A percentile compares a stretch with the other conserved stretches of the same genome.
These are phyloP conservation scores for Sprattus sprattus DNA, from an alignment of 2,113 vertebrate species.

Conservation along the genomic window DNA sequence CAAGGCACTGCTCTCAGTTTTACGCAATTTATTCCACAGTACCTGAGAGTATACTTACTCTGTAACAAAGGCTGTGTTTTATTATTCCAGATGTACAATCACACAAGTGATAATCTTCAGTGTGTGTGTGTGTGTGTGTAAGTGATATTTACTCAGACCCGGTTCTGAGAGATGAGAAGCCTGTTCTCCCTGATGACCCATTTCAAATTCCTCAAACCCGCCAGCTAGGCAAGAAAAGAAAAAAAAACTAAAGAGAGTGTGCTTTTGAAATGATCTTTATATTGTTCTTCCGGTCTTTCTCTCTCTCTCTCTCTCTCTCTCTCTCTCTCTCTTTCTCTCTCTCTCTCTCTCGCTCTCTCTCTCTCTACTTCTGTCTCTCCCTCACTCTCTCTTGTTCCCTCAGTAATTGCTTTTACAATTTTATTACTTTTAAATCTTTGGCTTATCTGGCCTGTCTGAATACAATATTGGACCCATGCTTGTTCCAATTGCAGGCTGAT, in stretches of 20 bases:
- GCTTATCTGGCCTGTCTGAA: slow-evolving; percentile 11
- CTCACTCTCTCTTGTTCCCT: not conserved
- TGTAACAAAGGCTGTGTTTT: not conserved
- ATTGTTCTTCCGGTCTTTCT: not conserved
- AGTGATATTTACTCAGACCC: not conserved
- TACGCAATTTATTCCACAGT: not conserved
- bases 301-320: slow-evolving; percentile 22
- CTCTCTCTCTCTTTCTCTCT: slow-evolving; percentile 16
- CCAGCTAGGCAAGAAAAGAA: not conserved
- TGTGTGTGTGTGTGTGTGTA: slow-evolving; percentile 18
- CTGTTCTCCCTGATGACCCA: slow-evolving; percentile 26
- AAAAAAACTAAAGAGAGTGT: not conserved
- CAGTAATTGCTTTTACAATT: slow-evolving; percentile 5
- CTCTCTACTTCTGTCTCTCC: slow-evolving; percentile 19
- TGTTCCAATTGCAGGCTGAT: not conserved
- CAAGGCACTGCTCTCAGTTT: not conserved
- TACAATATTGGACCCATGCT: not conserved
- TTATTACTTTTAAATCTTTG: slow-evolving; percentile 12
- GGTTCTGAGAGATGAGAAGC: not conserved
- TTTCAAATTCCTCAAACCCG: not conserved
- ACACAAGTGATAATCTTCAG: slow-evolving; percentile 19
- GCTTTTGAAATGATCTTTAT: not conserved
- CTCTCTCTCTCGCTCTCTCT: slow-evolving; percentile 23
- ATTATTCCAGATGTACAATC: not conserved
- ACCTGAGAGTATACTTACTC: not conserved